A percentile compares a stretch with the other conserved stretches of the same genome.
phyloP scores from a whole-genome alignment of 1,140 invertebrate species.

The Gyrodactylus bullatarudis region DNA sequence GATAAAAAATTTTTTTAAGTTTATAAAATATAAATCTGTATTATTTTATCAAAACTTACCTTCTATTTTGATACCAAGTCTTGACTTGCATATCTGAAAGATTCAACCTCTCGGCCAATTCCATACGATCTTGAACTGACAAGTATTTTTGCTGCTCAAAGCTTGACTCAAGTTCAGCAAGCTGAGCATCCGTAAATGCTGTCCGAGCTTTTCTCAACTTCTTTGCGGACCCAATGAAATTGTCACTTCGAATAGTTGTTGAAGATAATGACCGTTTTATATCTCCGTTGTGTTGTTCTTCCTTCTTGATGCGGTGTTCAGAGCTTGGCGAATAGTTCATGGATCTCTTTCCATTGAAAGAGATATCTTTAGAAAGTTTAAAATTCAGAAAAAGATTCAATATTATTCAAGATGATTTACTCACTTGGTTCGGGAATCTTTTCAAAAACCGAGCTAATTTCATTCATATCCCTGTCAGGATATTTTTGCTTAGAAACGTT shows the following conservation, averaged over 20 bases:
- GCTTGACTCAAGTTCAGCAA: constrained; percentile 68
- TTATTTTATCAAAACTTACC: constrained; percentile 27
- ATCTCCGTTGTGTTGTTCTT: too few species aligned
- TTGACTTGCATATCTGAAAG: constrained; percentile 93
- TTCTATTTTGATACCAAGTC: constrained; percentile 94
- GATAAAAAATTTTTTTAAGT: constrained; percentile 3
- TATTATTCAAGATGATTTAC: too few species aligned
- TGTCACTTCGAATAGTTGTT: not conserved
- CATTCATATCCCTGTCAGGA: too few species aligned
- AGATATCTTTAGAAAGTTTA: too few species aligned
- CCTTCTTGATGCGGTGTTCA: too few species aligned
- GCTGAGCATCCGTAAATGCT: constrained; percentile 85
- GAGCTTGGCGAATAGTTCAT: too few species aligned
- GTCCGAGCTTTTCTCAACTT: constrained; percentile 85
- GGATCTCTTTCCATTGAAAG: too few species aligned
- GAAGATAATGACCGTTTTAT: too few species aligned
- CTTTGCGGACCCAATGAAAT: constrained; percentile 26
- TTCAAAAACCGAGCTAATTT: too few species aligned
- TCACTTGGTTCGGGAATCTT: too few species aligned
- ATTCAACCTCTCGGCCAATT: constrained; percentile 67
- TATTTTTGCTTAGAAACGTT: too few species aligned
- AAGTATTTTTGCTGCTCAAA: constrained; percentile 94
- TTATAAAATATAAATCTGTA: constrained; percentile 5
- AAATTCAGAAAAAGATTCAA: too few species aligned
- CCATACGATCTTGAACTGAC: constrained; percentile 87